Conservation (phyloP, 2,888 invertebrate species). For the Actias luna region DNA sequence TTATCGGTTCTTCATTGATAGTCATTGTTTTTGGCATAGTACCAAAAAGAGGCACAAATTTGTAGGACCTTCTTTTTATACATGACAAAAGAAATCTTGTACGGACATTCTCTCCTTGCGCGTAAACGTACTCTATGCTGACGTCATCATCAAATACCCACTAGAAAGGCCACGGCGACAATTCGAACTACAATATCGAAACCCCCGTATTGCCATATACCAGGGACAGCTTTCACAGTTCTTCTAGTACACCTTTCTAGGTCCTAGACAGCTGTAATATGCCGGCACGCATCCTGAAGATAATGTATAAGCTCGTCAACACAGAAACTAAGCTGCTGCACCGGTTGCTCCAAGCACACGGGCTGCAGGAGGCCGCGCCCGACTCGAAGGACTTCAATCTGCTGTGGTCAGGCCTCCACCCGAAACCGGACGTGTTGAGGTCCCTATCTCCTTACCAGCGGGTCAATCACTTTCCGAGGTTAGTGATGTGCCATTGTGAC, state of each 20-base stretch:
- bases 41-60: too few species aligned
- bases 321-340: conserved; percentile 91
- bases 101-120: too few species aligned
- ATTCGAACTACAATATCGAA: too few species aligned
- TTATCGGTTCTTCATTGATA: too few species aligned
- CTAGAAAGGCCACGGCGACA: too few species aligned
- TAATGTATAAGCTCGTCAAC: conserved; percentile 90
- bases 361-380: conserved; percentile 84
- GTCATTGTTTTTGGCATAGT: too few species aligned
- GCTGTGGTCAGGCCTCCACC: conserved; percentile 95
- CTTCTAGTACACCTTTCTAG: conserved; percentile 42
- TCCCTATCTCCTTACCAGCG: conserved; percentile 93
- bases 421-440: conserved; percentile 93
- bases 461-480: conserved; percentile 97
- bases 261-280: conserved; percentile 77
- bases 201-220: too few species aligned
- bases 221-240: too few species aligned
- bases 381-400: conserved; percentile 90
- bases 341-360: conserved; percentile 89
- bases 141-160: too few species aligned
- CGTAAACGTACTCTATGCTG: too few species aligned
- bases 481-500: conserved; percentile 28
- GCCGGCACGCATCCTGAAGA: conserved; percentile 86
- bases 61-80: too few species aligned
- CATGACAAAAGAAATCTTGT: too few species aligned